Base-by-base conservation (phyloP, 2,888 invertebrate genomes). In the Mythimna impura region DNA sequence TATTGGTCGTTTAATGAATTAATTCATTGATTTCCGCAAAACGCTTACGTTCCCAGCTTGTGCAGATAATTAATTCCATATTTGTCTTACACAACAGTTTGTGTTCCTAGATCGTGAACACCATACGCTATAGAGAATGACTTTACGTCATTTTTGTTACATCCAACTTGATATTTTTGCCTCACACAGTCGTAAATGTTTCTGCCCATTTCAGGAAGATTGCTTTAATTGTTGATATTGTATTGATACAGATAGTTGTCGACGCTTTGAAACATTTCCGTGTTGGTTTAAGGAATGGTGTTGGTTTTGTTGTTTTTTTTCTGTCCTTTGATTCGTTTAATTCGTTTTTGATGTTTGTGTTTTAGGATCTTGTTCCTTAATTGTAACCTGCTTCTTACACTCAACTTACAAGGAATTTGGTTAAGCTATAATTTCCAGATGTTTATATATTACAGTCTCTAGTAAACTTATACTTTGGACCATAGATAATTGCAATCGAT, bases 101-200 rank as follows among this genome's bases (percentile, higher is more conserved):
- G 76, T 78, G 81, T 85, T 83, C 87, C 80, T 86, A 84, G 82
- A 82, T 81, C 82, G 86, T 85, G 79, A 78, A 80, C 81, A 71
- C 85, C 83, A 80, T 87, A 86, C 85, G 85, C 84, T 78, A 83
- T 76, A 80, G 82, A 79, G 82, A 83, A 84, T 84, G 77, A 85
- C 88, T 88, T 87, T 88, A 87, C 86, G 88, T 88, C 82, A 88
- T 90, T 87, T 88, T 89, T 86, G 87, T 83, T 82, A 72, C 71
- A 75, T 68, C 70, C 47, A 68, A 52, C 78, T 64, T 67, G 70
- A 78, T 74, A 85, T 78, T 82, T 84, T 78, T 82, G 84, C 76
- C 47, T 68, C 70, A 69, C 70, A 76, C 78, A 72, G 71, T 76
- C 63, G 61, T 73, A 76, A 74, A 76, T 73, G 50, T 65, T 68